Base-by-base conservation (phyloP, 2,113 vertebrate genomes). In the Rutilus rutilus region DNA sequence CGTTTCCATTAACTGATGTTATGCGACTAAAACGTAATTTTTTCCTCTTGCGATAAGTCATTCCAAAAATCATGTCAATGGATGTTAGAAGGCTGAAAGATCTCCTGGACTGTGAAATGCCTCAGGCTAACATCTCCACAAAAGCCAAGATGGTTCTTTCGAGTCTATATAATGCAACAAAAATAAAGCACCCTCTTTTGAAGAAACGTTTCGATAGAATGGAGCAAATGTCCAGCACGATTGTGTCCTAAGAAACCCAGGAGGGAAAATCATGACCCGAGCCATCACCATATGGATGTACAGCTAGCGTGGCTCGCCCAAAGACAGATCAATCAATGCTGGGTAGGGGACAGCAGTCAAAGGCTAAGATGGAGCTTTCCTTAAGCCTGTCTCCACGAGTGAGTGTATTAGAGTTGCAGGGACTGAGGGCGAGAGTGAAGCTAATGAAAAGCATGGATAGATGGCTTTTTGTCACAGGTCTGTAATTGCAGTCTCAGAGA, bases 251-350 rank as follows among this genome's bases (percentile, higher is more conserved):
- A 21, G 9, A 54, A 78, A 57, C 27, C 11, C 10, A 39, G 54
- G 3, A 42, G 21, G 33, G 21, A 42, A 62, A 62, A 79, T 79
- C 57, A 21, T 60, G 23, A 78, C 60, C 21, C 4, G 6, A 25
- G 54, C 36, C 77, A 79, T 62, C 36, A 39, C 57, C 33, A 79
- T 79, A 90, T 90, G 87, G 91, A 93, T 90, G 90, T 45, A 91
- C 92, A 92, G 89, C 91, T 88, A 89, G 87, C 62, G 84, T 36
- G 2, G 81, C 81, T 76, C 86, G 87, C 88, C 85, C 78, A 86
- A 86, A 88, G 90, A 88, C 88, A 87, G 88, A 93, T 93, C 88
- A 90, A 90, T 93, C 92, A 90, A 65, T 39, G 86, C 84, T 33
- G 12, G 9, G 85, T 82, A 87, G 85, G 83, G 42, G 1, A 74